These are phyloP conservation scores for Phasia obesa DNA, from an alignment of 2,888 invertebrate genomes.

Conservation along the genomic window DNA sequence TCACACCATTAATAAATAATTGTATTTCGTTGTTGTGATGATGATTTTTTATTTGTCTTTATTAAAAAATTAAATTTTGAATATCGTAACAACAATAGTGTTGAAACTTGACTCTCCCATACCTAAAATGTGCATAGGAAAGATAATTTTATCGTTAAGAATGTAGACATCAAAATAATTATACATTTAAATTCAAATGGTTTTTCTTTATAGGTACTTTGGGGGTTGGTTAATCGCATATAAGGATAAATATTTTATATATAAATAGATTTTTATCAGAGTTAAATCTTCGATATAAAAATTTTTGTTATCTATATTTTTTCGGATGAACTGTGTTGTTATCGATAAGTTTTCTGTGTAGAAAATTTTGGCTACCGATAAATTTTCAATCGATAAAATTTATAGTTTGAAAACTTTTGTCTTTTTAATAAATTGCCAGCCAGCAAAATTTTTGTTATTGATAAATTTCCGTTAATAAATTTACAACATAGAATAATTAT, in stretches of 20 bases:
- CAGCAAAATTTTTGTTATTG: not conserved
- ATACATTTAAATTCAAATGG: too few relatives aligned
- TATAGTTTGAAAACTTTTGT: not conserved
- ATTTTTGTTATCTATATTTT: not conserved
- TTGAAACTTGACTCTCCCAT: not conserved
- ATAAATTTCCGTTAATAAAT: not conserved
- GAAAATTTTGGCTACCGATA: not conserved
- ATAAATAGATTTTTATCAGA: not conserved
- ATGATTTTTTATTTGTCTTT: not conserved
- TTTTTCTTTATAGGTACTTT: too few relatives aligned
- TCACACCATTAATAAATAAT: too few relatives aligned
- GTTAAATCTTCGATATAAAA: not conserved
- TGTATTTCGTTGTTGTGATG: not conserved
- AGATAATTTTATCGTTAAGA: too few relatives aligned
- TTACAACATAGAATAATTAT: too few relatives aligned
- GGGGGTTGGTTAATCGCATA: too few relatives aligned
- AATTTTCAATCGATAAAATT: not conserved
- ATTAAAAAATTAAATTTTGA: not conserved
- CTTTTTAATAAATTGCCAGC: too few relatives aligned
- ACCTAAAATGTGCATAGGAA: too few relatives aligned
- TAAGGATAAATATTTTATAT: not conserved
- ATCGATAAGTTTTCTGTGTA: not conserved
- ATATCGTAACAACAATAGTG: not conserved
- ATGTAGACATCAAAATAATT: too few relatives aligned
- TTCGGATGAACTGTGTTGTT: not conserved